phyloP scores from a whole-genome alignment of 2,888 invertebrate genomes.

The Cremastinae sp. region DNA sequence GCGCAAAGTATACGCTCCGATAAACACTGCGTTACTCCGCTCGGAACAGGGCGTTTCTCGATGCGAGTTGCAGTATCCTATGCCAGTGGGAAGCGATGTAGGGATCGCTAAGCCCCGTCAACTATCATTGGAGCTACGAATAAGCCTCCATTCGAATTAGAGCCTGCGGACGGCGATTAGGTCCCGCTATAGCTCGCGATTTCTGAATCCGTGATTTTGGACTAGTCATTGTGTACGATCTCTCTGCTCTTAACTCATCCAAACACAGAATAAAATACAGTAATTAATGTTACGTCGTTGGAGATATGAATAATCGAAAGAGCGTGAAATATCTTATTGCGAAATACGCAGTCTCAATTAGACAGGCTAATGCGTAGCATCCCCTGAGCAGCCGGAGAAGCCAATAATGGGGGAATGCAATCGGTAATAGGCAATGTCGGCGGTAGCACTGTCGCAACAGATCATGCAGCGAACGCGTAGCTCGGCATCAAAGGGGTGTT shows the following conservation, averaged over 20 bases:
- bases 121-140: conserved; percentile 66
- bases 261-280: neutral
- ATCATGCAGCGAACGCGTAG: conserved; percentile 62
- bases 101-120: conserved; percentile 69
- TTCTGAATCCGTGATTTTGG: conserved; percentile 49
- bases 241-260: no score
- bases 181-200: conserved; percentile 40
- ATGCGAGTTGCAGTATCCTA: conserved; percentile 58
- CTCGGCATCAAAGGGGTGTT: conserved; percentile 63
- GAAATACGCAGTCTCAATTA: conserved; percentile 60
- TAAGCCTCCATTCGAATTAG: conserved; percentile 69
- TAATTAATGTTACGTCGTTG: neutral
- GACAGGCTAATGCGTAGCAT: conserved; percentile 44
- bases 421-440: conserved; percentile 53
- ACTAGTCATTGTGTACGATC: no score
- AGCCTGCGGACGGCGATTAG: conserved; percentile 58
- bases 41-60: conserved; percentile 72
- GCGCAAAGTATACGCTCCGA: conserved; percentile 75
- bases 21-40: conserved; percentile 78
- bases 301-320: conserved; percentile 19
- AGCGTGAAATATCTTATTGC: conserved; percentile 48
- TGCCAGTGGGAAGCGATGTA: conserved; percentile 42
- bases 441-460: conserved; percentile 53
- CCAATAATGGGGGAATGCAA: conserved; percentile 59
- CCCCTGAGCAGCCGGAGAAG: conserved; percentile 36